These are phyloP conservation scores for Julus scandinavius DNA, from an alignment of 2,888 invertebrate genomes.

Conservation along the genomic window DNA sequence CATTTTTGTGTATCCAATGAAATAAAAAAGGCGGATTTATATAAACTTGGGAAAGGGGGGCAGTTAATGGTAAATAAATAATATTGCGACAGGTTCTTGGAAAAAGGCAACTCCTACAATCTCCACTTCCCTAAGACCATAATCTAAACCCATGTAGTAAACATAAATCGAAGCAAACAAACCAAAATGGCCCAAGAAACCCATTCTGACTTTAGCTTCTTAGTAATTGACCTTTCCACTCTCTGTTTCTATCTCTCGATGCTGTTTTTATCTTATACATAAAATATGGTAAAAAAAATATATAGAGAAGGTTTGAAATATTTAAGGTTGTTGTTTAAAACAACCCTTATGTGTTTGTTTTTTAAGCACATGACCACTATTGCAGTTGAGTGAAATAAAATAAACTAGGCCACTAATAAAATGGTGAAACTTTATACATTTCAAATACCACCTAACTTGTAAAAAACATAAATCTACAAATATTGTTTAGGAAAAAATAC, in stretches of 20 bases:
- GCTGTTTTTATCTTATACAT: background rate
- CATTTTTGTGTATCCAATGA: constrained; percentile 27
- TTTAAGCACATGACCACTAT: no score
- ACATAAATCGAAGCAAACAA: constrained; percentile 26
- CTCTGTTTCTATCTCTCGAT: background rate
- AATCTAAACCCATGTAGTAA: constrained; percentile 33
- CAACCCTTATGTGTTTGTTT: no score
- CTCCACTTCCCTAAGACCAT: constrained; percentile 33
- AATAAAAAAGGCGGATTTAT: constrained; percentile 33
- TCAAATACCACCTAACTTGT: no score
- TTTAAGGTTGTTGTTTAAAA: no score
- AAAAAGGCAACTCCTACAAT: constrained; percentile 6
- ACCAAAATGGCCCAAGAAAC: constrained; percentile 27
- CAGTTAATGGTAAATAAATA: constrained; percentile 28
- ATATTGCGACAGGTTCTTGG: constrained; percentile 21
- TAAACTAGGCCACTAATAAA: no score
- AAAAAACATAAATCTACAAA: no score
- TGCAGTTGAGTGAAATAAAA: no score
- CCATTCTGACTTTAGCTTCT: background rate
- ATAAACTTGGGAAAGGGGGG: background rate
- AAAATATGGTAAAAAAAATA: background rate
- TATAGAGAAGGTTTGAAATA: no score
- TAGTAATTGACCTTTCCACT: constrained; percentile 25
- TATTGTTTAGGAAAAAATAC: no score
- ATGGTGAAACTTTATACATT: no score